These are phyloP conservation scores for Tipula lateralis DNA, from an alignment of 2,888 invertebrate species.

Conservation along the genomic window DNA sequence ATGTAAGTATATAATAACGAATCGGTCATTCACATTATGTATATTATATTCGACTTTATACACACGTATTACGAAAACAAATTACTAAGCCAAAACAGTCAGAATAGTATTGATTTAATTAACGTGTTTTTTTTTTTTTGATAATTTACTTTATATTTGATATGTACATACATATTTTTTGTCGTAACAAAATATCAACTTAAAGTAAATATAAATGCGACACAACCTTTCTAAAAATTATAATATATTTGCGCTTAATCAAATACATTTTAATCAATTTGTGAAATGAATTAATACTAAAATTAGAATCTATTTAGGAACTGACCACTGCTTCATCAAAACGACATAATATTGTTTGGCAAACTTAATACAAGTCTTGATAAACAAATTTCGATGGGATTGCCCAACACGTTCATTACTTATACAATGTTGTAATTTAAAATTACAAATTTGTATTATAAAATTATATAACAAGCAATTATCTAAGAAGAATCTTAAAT, in stretches of 20 bases:
- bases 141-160: neutral
- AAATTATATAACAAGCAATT: neutral
- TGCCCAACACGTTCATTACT: neutral
- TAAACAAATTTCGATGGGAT: neutral
- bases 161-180: neutral
- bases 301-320: neutral
- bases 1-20: neutral
- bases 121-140: neutral
- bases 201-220: neutral
- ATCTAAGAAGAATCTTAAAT: neutral
- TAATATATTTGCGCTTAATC: neutral
- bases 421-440: slow-evolving; percentile 4
- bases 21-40: neutral
- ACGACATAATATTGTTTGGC: slow-evolving; percentile 24
- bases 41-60: neutral
- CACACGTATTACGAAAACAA: neutral
- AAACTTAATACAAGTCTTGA: neutral
- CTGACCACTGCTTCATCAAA: neutral
- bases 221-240: neutral
- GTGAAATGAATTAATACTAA: neutral
- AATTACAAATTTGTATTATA: neutral
- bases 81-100: neutral
- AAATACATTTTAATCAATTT: slow-evolving; percentile 11
- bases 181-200: neutral
- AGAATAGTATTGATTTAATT: neutral